These are phyloP conservation scores for Pterocles gutturalis DNA, from an alignment of 2,113 vertebrate genomes.

Conservation along the genomic window DNA sequence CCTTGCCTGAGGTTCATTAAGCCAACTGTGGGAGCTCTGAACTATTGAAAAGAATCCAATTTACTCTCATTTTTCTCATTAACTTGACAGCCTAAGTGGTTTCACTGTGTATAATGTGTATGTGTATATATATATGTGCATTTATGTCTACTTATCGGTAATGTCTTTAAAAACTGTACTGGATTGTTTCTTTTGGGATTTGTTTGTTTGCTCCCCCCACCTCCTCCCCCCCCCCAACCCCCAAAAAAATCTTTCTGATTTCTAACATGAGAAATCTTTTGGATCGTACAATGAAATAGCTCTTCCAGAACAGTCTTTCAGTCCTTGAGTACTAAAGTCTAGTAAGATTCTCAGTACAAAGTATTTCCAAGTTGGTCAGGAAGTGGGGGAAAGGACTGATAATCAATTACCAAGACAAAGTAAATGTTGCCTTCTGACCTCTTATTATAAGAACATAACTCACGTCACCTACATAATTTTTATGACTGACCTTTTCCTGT, in stretches of 20 bases:
- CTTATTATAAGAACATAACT: neutral
- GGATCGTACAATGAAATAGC: neutral
- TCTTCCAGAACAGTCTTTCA: neutral
- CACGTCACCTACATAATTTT: neutral
- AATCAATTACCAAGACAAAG: neutral
- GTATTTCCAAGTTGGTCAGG: neutral
- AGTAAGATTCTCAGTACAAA: neutral
- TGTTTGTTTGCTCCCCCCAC: too few species aligned
- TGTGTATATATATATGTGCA: neutral
- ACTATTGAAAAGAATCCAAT: neutral
- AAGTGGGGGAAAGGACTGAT: neutral
- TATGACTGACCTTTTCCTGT: neutral
- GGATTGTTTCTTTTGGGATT: neutral
- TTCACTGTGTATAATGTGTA: neutral
- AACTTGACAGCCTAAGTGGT: neutral
- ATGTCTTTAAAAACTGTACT: neutral
- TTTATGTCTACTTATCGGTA: neutral
- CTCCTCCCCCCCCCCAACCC: too few species aligned
- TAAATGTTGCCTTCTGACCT: neutral
- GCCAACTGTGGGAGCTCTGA: neutral
- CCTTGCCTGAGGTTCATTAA: neutral
- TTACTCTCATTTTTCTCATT: neutral
- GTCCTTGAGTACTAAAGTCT: neutral
- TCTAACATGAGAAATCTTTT: neutral
- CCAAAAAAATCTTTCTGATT: neutral